These are phyloP conservation scores for Scaptomyza reducta DNA, from an alignment of 2,888 invertebrate species.

Conservation along the genomic window DNA sequence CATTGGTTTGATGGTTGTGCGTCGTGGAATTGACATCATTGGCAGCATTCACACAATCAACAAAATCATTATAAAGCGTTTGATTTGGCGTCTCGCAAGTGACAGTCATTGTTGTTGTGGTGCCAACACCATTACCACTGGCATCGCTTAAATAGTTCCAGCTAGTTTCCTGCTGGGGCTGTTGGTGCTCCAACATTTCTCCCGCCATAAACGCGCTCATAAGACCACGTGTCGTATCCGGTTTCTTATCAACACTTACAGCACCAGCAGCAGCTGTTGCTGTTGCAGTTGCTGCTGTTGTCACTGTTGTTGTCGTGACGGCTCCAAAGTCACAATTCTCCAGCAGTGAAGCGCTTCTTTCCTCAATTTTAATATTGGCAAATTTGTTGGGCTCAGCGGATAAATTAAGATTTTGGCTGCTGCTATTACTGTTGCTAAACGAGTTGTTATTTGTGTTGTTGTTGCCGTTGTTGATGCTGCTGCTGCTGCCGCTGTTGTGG, in stretches of 20 bases:
- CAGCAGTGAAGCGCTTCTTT: constrained; percentile 49
- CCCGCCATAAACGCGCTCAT: constrained; percentile 57
- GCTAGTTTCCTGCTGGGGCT: constrained; percentile 66
- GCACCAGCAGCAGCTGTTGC: constrained; percentile 29
- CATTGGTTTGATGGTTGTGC: constrained; percentile 42
- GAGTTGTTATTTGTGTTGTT: constrained; percentile 49
- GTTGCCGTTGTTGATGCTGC: constrained; percentile 26
- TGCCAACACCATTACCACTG: constrained; percentile 45
- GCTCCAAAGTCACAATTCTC: constrained; percentile 62
- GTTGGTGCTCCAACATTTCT: constrained; percentile 60
- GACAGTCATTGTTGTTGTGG: constrained; percentile 49
- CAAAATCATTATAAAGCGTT: constrained; percentile 74
- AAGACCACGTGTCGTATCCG: constrained; percentile 47
- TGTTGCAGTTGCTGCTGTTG: constrained; percentile 27
- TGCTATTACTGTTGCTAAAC: constrained; percentile 66
- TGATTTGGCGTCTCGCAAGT: constrained; percentile 50
- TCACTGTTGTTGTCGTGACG: constrained; percentile 40
- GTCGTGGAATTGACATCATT: constrained; percentile 42
- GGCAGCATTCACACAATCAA: constrained; percentile 71
- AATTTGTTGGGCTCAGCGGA: constrained; percentile 54
- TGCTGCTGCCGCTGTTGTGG: constrained; percentile 41
- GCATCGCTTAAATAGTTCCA: constrained; percentile 75
- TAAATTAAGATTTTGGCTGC: constrained; percentile 56
- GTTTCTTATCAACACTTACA: constrained; percentile 49
- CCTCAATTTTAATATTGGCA: constrained; percentile 76